Percentiles rank a stretch among this genome's conserved stretches.
Conservation (phyloP, 2,113 vertebrate species). For the Probosciger aterrimus region DNA sequence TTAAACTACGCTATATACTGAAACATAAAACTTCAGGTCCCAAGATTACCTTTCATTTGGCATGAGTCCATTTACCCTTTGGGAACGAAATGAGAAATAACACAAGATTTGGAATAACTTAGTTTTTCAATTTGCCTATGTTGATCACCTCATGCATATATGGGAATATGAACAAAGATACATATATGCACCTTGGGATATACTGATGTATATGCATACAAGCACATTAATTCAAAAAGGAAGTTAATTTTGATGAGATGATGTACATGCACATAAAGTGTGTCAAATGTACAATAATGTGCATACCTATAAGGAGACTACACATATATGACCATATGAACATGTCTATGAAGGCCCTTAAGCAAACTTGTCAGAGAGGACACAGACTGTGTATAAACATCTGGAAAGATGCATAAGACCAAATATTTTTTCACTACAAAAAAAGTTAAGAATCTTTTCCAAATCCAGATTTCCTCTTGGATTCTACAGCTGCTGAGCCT, state of each 20-base stretch:
- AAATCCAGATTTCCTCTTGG: conserved; percentile 46
- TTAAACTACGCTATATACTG: neutral
- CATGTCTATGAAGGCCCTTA: neutral
- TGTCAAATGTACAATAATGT: neutral
- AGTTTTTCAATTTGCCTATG: conserved; percentile 44
- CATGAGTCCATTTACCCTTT: conserved; percentile 2
- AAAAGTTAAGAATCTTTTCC: conserved; percentile 46
- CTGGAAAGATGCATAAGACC: conserved; percentile 24
- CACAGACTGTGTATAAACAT: conserved; percentile 7
- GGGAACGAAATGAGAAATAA: conserved; percentile 12
- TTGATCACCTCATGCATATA: conserved; percentile 31
- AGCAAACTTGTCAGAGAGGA: neutral
- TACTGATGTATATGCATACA: neutral
- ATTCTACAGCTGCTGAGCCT: conserved; percentile 53
- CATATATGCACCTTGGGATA: conserved; percentile 17
- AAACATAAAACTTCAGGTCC: conserved; percentile 35
- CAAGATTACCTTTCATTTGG: conserved; percentile 58
- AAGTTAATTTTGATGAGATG: conserved; percentile 25
- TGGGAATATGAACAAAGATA: conserved; percentile 36
- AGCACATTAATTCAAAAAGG: conserved; percentile 42
- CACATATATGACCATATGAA: neutral
- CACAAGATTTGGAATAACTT: neutral
- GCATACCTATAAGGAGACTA: neutral
- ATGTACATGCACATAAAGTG: neutral
- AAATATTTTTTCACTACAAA: conserved; percentile 44